Base-by-base conservation (phyloP, 2,797 vertebrate species). In the Channa striata region DNA sequence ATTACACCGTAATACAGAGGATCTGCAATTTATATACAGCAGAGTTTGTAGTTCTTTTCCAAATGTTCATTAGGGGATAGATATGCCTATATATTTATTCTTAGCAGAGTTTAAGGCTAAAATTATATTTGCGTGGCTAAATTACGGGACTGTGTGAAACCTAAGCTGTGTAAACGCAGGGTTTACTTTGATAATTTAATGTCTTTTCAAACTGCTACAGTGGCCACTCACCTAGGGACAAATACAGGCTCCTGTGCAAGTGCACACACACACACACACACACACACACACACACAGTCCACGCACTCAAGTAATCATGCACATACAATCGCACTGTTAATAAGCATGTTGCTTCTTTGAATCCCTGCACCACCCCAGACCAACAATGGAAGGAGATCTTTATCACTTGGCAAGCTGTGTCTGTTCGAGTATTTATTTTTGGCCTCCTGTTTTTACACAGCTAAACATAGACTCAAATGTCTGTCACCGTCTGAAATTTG, bases 361-460 rank as follows among this genome's bases (percentile, higher is more conserved):
- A 77, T 87, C 64, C 6, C 61, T 57, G 73, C 74, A 74, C 87
- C 85, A 39, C 84, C 89, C 83, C 70, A 74, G 80, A 51, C n/a
- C 85, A 89, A 92, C 90, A 91, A 92, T 92, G 84, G 84, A 80
- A 72, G 64, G 43, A 89, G 90, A 92, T 92, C 87, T 82, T 92
- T 90, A 93, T 93, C 88, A 51, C 56, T 79, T 76, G 69, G 75
- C 78, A 10, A 64, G 70, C 76, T 46, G 43, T 19, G 74, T 87
- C 84, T 82, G 73, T 70, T 77, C 67, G 47, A 57, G 4, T 12
- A 30, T 79, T 81, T 93, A 90, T 92, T 93, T 92, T 82, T 78
- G 87, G 86, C 59, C 77, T 78, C 50, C 11, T 82, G 83, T 84
- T 89, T 86, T 87, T 67, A 65, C 60, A 76, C 61, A 50, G 74